These are phyloP conservation scores for Platerodrilus igneus DNA, from an alignment of 2,888 invertebrate genomes.

Conservation along the genomic window DNA sequence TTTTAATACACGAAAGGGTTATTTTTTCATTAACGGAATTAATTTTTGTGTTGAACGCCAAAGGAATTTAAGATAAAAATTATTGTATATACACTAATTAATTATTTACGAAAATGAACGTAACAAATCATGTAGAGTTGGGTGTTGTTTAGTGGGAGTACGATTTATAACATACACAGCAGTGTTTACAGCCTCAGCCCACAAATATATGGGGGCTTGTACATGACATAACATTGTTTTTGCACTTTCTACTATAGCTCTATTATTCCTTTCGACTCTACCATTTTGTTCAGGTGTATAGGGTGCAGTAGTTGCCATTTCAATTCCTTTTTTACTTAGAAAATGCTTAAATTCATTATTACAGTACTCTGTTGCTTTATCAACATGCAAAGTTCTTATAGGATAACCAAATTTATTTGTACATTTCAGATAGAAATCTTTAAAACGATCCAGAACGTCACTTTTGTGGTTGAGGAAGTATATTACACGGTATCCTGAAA, in stretches of 20 bases:
- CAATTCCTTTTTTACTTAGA: no score
- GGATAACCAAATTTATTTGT: slow-evolving; percentile 31
- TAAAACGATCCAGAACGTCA: slow-evolving; percentile 19
- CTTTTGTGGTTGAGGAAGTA: slow-evolving; percentile 24
- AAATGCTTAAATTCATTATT: no score
- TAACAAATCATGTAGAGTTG: no score
- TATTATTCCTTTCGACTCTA: slow-evolving; percentile 33
- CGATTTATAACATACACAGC: slow-evolving; percentile 38
- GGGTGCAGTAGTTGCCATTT: slow-evolving; percentile 28
- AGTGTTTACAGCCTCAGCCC: slow-evolving; percentile 40
- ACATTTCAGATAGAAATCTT: slow-evolving; percentile 16
- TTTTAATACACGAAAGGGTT: no score
- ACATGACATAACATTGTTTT: slow-evolving; percentile 34
- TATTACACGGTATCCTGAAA: slow-evolving; percentile 18
- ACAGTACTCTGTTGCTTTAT: no score
- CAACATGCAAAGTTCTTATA: no score
- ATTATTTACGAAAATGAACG: no score
- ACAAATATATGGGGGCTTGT: slow-evolving; percentile 31
- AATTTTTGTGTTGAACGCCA: no score
- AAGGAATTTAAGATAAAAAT: no score
- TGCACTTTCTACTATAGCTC: slow-evolving; percentile 38
- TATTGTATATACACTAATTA: no score
- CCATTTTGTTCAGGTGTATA: slow-evolving; percentile 37
- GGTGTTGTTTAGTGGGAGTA: slow-evolving; percentile 19
- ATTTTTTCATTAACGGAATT: no score